Conservation (phyloP, 2,113 vertebrate species). For the Crotalus helleri region DNA sequence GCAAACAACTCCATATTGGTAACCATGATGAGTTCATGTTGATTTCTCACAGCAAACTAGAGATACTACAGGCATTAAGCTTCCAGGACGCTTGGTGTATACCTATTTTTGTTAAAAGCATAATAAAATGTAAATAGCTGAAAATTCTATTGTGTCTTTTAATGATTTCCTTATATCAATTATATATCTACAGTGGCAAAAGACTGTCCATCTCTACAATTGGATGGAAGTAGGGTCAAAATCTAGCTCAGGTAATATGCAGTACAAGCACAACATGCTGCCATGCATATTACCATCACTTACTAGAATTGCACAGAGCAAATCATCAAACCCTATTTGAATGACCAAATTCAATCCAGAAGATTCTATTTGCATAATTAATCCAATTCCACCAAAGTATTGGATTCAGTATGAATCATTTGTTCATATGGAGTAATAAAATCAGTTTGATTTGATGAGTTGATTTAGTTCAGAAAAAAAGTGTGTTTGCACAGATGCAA, state of each 20-base stretch:
- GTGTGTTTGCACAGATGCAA: neutral
- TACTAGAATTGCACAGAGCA: neutral
- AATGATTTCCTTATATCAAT: no score
- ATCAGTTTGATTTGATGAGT: neutral
- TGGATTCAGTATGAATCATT: neutral
- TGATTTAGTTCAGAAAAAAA: neutral
- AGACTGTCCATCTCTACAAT: no score
- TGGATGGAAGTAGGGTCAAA: neutral
- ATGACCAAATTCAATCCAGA: neutral
- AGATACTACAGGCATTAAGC: no score
- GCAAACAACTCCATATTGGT: no score
- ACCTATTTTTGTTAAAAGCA: no score
- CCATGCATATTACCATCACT: neutral
- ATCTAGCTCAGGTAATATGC: neutral
- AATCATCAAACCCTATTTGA: neutral
- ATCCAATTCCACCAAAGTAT: neutral
- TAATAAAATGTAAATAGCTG: no score
- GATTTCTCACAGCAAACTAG: no score
- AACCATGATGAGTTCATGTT: no score
- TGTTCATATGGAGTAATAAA: neutral
- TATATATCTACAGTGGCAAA: no score
- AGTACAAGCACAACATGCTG: neutral
- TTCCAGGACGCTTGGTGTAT: no score
- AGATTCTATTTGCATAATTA: neutral
- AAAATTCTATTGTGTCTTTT: no score